phyloP scores from a whole-genome alignment of 2,797 vertebrate species.

The Okamejei kenojei region DNA sequence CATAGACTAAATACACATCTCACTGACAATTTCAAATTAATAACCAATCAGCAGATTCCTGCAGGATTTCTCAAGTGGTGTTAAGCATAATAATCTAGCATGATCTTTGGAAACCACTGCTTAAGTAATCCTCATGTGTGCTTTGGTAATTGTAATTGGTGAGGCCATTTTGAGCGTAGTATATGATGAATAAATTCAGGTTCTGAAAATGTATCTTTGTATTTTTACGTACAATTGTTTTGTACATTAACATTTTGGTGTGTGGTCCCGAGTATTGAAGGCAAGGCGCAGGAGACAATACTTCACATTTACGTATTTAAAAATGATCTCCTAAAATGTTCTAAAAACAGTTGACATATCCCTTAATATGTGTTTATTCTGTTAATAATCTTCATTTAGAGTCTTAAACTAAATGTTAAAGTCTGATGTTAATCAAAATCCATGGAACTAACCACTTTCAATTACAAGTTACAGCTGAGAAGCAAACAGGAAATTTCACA shows the following conservation, averaged over 20 bases:
- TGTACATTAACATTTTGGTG: background rate
- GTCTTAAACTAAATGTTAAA: background rate
- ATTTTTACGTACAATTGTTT: background rate
- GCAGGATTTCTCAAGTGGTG: no score
- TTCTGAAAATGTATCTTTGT: background rate
- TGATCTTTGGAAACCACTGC: background rate
- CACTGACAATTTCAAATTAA: background rate
- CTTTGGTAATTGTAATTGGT: background rate
- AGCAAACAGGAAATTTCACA: background rate
- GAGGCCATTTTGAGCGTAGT: background rate
- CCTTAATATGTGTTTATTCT: background rate
- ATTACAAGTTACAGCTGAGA: constrained; percentile 10
- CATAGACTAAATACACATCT: background rate
- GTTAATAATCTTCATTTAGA: background rate
- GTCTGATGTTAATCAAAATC: no score
- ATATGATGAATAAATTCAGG: background rate
- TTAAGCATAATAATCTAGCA: background rate
- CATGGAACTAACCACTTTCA: background rate
- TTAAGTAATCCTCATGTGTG: background rate
- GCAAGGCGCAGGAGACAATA: background rate
- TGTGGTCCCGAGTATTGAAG: background rate
- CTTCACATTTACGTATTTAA: background rate
- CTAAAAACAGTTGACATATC: background rate
- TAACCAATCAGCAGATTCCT: background rate
- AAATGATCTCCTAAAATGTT: background rate